phyloP scores from a whole-genome alignment of 2,113 vertebrate genomes.

The Xiphophorus hellerii region DNA sequence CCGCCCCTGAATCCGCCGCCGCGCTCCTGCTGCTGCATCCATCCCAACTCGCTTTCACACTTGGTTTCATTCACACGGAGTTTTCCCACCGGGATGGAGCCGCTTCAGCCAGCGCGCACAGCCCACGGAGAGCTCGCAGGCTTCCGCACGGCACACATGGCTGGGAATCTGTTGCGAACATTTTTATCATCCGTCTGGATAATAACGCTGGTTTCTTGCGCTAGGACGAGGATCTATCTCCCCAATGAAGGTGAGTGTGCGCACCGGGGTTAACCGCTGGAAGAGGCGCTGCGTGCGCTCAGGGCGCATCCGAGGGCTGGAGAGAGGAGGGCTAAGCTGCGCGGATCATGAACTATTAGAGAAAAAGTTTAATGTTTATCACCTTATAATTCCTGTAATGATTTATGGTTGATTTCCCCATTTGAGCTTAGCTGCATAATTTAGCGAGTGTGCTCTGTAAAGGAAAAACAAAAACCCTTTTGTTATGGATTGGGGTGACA shows the following conservation, averaged over 20 bases:
- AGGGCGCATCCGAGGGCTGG: slow-evolving; percentile 31
- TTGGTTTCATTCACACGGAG: slow-evolving; percentile 70
- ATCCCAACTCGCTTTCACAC: slow-evolving; percentile 66
- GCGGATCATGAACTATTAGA: not conserved
- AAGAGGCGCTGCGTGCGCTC: slow-evolving; percentile 21
- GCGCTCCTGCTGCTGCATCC: slow-evolving; percentile 35
- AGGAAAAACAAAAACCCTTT: not conserved
- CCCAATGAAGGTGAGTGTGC: slow-evolving; percentile 89
- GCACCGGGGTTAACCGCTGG: not conserved
- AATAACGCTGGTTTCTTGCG: slow-evolving; percentile 80
- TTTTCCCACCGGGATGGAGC: slow-evolving; percentile 92
- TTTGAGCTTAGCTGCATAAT: not conserved
- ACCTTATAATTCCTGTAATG: too few species aligned
- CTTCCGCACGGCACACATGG: slow-evolving; percentile 80
- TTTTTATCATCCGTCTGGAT: slow-evolving; percentile 81
- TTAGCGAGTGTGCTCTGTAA: not conserved
- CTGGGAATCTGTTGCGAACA: slow-evolving; percentile 72
- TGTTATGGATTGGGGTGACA: not conserved
- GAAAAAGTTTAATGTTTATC: slow-evolving; percentile 29
- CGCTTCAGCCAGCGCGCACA: slow-evolving; percentile 77
- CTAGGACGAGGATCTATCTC: slow-evolving; percentile 88
- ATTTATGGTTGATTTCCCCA: not conserved
- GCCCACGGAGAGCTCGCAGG: slow-evolving; percentile 66
- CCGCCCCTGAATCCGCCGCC: slow-evolving; percentile 68
- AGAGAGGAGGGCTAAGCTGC: not conserved